These are phyloP conservation scores for Drosophila anceps DNA, from an alignment of 2,888 invertebrate genomes.

Conservation along the genomic window DNA sequence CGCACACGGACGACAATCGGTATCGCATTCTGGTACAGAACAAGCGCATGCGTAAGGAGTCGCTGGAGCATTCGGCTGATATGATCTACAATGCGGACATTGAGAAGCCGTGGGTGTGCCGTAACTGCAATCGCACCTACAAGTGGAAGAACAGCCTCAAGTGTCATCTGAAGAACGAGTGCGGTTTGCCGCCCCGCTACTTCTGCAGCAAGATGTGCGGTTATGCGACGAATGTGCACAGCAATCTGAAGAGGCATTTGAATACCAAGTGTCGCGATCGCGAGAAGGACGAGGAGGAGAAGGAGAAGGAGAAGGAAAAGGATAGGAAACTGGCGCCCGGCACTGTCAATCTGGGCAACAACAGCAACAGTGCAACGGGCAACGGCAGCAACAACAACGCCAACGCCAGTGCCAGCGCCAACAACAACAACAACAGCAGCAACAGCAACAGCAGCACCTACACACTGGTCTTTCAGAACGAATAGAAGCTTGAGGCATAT, in stretches of 20 bases:
- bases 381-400: constrained; percentile 16
- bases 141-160: constrained; percentile 90
- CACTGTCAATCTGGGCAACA: background rate
- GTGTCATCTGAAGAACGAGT: constrained; percentile 89
- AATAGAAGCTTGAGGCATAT: constrained; percentile 51
- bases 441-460: constrained; percentile 72
- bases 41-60: constrained; percentile 85
- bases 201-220: constrained; percentile 85
- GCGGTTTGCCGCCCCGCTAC: constrained; percentile 87
- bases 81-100: constrained; percentile 85
- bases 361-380: constrained; percentile 11
- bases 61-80: constrained; percentile 85
- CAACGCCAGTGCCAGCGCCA: background rate
- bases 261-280: constrained; percentile 85
- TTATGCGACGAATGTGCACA: constrained; percentile 85
- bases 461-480: constrained; percentile 81
- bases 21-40: constrained; percentile 85
- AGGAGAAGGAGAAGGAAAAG: constrained; percentile 48
- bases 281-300: constrained; percentile 80
- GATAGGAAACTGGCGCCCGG: constrained; percentile 16
- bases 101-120: constrained; percentile 87
- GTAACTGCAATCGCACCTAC: constrained; percentile 90
- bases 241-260: constrained; percentile 85
- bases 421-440: constrained; percentile 41
- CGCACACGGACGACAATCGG: constrained; percentile 83